Evolutionary conservation across 2,797 vertebrate genomes (phyloP).

Genomic region (Heterohyrax brucei): DNA sequence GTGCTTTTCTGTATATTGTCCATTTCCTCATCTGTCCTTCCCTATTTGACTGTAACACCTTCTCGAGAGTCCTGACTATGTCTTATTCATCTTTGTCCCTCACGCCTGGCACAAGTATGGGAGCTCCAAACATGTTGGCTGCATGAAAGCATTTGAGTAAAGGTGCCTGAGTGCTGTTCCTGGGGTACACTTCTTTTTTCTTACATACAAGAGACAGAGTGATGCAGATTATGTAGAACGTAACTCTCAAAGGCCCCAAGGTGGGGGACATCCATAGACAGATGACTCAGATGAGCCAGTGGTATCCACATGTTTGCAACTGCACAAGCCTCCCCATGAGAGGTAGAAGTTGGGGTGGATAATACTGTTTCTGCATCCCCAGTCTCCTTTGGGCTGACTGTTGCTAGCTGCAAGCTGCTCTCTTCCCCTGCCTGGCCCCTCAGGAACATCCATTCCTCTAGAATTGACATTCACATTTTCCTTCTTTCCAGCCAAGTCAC

Average conservation of each 20-base stretch:
- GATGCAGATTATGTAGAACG: neutral
- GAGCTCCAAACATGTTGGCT: neutral
- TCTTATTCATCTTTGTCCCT: neutral
- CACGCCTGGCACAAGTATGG: neutral
- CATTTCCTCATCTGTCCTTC: neutral
- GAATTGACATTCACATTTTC: slow-evolving; percentile 82
- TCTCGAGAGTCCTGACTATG: neutral
- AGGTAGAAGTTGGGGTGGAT: neutral
- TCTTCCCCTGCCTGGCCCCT: slow-evolving; percentile 70
- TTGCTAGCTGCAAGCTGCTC: neutral
- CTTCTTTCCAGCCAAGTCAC: slow-evolving; percentile 81
- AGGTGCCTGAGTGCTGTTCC: neutral
- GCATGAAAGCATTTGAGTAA: neutral
- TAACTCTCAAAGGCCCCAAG: neutral
- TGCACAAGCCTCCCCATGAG: neutral
- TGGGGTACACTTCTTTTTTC: neutral
- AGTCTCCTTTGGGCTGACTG: slow-evolving; percentile 28
- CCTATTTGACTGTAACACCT: neutral
- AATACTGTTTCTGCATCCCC: neutral
- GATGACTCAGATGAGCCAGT: neutral
- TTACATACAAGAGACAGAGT: neutral
- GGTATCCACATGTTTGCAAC: neutral
- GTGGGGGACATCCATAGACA: neutral
- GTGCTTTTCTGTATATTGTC: neutral
- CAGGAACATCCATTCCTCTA: slow-evolving; percentile 51